These are phyloP conservation scores for Tupaia chinensis DNA, from an alignment of 2,113 vertebrate species.

Conservation along the genomic window DNA sequence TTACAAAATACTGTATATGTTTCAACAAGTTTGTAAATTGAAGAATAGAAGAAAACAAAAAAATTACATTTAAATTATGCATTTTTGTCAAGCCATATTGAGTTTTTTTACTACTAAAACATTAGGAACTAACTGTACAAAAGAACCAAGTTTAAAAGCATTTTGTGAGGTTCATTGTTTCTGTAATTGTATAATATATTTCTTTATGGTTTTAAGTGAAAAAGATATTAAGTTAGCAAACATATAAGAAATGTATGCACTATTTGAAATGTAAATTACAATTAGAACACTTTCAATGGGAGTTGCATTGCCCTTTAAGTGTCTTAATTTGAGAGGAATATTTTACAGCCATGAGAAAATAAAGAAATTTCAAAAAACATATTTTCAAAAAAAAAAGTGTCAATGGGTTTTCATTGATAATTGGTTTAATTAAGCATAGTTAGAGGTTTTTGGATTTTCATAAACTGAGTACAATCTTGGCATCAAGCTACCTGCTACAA, in stretches of 20 bases:
- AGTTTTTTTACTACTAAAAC: slow-evolving; percentile 93
- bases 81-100: slow-evolving; percentile 98
- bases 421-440: slow-evolving; percentile 86
- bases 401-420: slow-evolving; percentile 87
- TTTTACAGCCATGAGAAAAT: slow-evolving; percentile 95
- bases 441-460: slow-evolving; percentile 87
- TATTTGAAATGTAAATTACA: slow-evolving; percentile 99
- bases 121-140: slow-evolving; percentile 93
- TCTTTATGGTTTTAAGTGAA: slow-evolving; percentile 96
- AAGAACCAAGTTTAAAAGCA: slow-evolving; percentile 86
- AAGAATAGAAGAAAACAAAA: slow-evolving; percentile 89
- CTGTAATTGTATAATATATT: slow-evolving; percentile 96
- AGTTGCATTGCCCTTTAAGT: slow-evolving; percentile 95
- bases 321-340: slow-evolving; percentile 96
- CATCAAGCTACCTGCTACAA: slow-evolving; percentile 88
- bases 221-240: slow-evolving; percentile 98
- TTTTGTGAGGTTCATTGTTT: slow-evolving; percentile 93
- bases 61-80: slow-evolving; percentile 97
- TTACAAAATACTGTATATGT: slow-evolving; percentile 87
- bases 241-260: slow-evolving; percentile 95
- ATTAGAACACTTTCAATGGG: slow-evolving; percentile 96
- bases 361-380: slow-evolving; percentile 85
- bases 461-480: slow-evolving; percentile 90
- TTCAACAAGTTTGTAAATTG: slow-evolving; percentile 87
- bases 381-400: slow-evolving; percentile 84